Conservation (phyloP, 2,797 vertebrate genomes). For the Pseudomugil gertrudae region DNA sequence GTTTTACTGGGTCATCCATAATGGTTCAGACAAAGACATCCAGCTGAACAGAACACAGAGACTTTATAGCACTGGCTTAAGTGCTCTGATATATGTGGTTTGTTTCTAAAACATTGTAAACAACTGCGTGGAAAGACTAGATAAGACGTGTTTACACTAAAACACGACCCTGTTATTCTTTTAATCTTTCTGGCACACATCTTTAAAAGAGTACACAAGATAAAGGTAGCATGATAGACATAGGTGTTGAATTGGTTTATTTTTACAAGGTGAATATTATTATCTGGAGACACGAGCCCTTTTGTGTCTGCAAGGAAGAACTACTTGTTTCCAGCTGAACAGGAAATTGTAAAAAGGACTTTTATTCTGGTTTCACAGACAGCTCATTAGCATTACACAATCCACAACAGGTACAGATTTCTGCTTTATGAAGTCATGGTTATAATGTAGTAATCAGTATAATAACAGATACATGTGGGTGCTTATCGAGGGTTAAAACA, state of each 20-base stretch:
- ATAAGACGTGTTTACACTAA: not conserved
- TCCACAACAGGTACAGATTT: conserved; percentile 42
- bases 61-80: conserved; percentile 15
- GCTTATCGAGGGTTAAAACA: conserved; percentile 48
- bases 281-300: conserved; percentile 50
- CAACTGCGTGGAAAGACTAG: conserved; percentile 6
- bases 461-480: conserved; percentile 57
- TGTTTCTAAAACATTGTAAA: not conserved
- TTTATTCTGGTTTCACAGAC: conserved; percentile 73
- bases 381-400: conserved; percentile 56
- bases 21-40: conserved; percentile 62
- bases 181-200: not conserved
- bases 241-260: conserved; percentile 17
- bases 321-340: conserved; percentile 21
- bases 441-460: conserved; percentile 40
- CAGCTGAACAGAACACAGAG: conserved; percentile 16
- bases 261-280: conserved; percentile 39
- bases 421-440: conserved; percentile 20
- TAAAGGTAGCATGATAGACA: not conserved
- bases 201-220: not conserved
- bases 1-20: conserved; percentile 48
- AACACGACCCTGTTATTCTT: not conserved
- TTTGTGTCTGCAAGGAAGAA: conserved; percentile 56
- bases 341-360: conserved; percentile 41
- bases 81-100: not conserved